phyloP scores from a whole-genome alignment of 2,113 vertebrate species.

The Nannospalax galili region DNA sequence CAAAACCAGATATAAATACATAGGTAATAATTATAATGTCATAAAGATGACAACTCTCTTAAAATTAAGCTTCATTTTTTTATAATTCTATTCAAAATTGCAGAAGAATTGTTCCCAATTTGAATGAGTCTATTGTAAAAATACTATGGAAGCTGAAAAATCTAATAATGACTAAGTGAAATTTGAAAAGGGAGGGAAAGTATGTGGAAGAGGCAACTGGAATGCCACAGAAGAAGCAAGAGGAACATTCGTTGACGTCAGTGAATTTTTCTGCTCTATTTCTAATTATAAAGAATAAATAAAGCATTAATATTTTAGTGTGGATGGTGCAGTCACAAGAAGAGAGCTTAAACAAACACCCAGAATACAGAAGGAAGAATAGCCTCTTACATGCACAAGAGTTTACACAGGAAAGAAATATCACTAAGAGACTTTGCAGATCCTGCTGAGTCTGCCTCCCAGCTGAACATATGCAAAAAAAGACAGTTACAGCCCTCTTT shows the following conservation, averaged over 20 bases:
- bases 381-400: fast-evolving
- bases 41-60: not conserved
- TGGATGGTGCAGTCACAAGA: not conserved
- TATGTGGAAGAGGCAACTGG: fast-evolving
- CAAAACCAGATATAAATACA: not conserved
- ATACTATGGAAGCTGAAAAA: not conserved
- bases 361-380: not conserved
- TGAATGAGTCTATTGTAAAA: not conserved
- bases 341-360: not conserved
- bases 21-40: not conserved
- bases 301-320: not conserved
- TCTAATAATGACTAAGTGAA: not conserved
- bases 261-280: not conserved
- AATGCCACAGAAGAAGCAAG: not conserved
- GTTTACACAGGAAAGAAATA: not conserved
- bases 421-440: not conserved
- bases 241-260: not conserved
- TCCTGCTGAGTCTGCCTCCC: not conserved
- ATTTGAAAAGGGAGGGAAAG: not conserved
- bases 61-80: not conserved
- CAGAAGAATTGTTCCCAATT: not conserved
- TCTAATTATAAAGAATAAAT: not conserved
- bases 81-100: not conserved
- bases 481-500: not conserved
- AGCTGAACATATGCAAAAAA: not conserved